These are phyloP conservation scores for Drosophila guanche DNA, from an alignment of 1,140 invertebrate species.

Conservation along the genomic window DNA sequence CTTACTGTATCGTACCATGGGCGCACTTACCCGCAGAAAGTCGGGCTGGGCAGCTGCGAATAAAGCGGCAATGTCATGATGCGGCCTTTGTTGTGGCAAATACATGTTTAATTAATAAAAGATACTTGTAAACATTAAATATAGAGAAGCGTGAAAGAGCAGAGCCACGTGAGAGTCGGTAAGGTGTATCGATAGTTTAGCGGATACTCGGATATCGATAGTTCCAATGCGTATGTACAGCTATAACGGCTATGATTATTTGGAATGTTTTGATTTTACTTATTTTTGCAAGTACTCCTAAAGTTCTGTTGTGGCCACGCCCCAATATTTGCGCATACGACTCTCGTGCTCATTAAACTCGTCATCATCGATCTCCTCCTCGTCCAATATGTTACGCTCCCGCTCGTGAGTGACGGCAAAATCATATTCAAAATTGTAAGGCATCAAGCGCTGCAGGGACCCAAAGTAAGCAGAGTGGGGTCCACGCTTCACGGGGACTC, in stretches of 20 bases:
- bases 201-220: neutral
- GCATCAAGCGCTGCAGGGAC: slow-evolving; percentile 91
- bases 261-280: neutral
- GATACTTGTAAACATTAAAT: neutral
- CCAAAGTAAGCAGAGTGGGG: slow-evolving; percentile 94
- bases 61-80: slow-evolving; percentile 86
- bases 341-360: slow-evolving; percentile 86
- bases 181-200: slow-evolving; percentile 3
- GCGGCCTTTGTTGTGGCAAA: slow-evolving; percentile 55
- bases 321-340: slow-evolving; percentile 94
- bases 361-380: slow-evolving; percentile 85
- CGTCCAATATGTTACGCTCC: slow-evolving; percentile 86
- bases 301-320: slow-evolving; percentile 92
- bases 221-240: neutral
- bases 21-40: slow-evolving; percentile 92
- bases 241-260: too few relatives aligned
- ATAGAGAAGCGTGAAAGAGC: too few relatives aligned
- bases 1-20: slow-evolving; percentile 98
- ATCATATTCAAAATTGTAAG: slow-evolving; percentile 93
- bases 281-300: slow-evolving; percentile 8
- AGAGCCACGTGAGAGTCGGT: too few relatives aligned
- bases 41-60: slow-evolving; percentile 86
- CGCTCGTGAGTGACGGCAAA: slow-evolving; percentile 92
- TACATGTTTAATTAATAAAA: slow-evolving; percentile 26
- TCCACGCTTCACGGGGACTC: slow-evolving; percentile 84